Evolutionary conservation across 2,113 vertebrate species (phyloP).

Genomic region (Engystomops pustulosus): DNA sequence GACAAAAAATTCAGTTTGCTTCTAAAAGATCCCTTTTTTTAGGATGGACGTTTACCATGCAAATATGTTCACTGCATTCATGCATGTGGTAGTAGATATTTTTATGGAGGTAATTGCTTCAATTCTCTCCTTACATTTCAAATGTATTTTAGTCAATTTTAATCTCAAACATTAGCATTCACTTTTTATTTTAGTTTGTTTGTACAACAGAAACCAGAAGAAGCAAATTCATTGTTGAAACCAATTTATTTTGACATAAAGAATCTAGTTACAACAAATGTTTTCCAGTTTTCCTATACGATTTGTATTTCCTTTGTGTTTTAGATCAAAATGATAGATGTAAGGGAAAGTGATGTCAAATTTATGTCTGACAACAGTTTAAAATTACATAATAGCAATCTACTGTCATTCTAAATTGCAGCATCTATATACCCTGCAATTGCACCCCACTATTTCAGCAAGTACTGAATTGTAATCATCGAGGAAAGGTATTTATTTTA

Average conservation of each 20-base stretch:
- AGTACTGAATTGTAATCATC: slow-evolving; percentile 39
- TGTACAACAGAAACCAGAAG: background rate
- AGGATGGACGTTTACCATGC: no score
- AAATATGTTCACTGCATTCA: no score
- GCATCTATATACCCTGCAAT: slow-evolving; percentile 48
- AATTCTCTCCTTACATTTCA: background rate
- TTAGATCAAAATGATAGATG: slow-evolving; percentile 13
- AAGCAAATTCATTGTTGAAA: background rate
- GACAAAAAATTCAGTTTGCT: no score
- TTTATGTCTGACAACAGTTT: slow-evolving; percentile 21
- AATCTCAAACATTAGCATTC: background rate
- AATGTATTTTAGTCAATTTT: background rate
- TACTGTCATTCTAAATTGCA: slow-evolving; percentile 38
- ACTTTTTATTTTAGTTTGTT: background rate
- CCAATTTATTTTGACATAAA: background rate
- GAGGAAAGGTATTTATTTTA: slow-evolving; percentile 46
- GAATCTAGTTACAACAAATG: background rate
- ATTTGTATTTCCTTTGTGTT: slow-evolving; percentile 29
- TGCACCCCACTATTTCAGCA: slow-evolving; percentile 37
- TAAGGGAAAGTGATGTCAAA: slow-evolving; percentile 39
- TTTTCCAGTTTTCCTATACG: background rate
- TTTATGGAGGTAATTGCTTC: background rate
- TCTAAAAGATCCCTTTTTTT: no score
- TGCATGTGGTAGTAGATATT: no score
- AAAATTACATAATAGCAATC: slow-evolving; percentile 45